Evolutionary conservation across 2,113 vertebrate genomes (phyloP).

Genomic region (Urocolius indicus): DNA sequence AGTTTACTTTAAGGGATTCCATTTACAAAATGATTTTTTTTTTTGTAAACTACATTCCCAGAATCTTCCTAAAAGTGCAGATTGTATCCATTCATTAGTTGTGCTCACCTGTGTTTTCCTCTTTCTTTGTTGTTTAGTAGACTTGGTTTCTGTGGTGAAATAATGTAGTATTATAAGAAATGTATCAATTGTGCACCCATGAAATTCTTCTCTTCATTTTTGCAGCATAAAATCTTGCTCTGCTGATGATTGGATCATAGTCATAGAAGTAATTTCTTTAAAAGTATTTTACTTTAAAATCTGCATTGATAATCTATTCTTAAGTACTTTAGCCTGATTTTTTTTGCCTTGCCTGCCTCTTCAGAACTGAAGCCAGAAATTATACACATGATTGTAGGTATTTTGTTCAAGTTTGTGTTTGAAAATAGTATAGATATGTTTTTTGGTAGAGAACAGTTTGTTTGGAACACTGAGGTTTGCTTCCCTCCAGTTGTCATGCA

Average conservation of each 20-base stretch:
- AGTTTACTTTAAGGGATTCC: not conserved
- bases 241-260: not conserved
- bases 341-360: not conserved
- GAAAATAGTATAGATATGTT: not conserved
- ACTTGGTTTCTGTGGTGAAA: not conserved
- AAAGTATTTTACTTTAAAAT: not conserved
- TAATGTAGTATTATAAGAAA: not conserved
- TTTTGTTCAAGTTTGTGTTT: not conserved
- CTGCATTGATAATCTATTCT: not conserved
- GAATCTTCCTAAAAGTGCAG: not conserved
- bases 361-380: not conserved
- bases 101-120: not conserved
- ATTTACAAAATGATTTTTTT: not conserved
- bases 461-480: not conserved
- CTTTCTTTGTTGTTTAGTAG: not conserved
- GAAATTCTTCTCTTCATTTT: not conserved
- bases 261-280: not conserved
- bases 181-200: not conserved
- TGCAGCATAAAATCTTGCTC: not conserved
- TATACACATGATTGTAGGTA: rapidly evolving
- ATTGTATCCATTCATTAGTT: not conserved
- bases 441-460: not conserved
- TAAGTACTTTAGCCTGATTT: not conserved
- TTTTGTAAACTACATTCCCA: not conserved
- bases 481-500: not conserved